phyloP scores from a whole-genome alignment of 2,888 invertebrate genomes.

The Phytoseiulus persimilis region DNA sequence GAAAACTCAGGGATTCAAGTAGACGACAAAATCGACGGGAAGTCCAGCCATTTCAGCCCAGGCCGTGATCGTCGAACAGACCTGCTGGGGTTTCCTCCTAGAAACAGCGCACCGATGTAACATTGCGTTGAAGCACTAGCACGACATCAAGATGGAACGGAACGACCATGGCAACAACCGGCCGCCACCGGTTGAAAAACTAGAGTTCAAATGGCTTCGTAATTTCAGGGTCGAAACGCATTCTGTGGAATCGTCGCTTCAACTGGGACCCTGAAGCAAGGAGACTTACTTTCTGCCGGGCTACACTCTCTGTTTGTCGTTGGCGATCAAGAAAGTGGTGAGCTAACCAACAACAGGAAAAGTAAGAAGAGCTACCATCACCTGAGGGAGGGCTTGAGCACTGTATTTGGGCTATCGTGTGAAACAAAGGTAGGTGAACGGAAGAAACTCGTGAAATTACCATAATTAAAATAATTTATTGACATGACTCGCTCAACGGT shows the following conservation, averaged over 20 bases:
- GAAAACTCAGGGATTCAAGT: background rate
- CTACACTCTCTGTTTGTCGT: background rate
- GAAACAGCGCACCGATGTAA: conserved; percentile 56
- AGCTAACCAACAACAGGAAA: background rate
- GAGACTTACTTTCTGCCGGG: background rate
- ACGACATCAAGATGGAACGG: background rate
- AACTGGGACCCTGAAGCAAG: background rate
- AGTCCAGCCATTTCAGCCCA: conserved; percentile 61
- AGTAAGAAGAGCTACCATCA: background rate
- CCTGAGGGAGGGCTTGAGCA: background rate
- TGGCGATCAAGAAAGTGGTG: background rate
- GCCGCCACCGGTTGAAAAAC: background rate
- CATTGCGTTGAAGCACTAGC: conserved; percentile 23
- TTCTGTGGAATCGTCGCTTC: background rate
- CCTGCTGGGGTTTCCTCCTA: conserved; percentile 99
- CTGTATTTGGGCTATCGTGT: background rate
- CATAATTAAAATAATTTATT: background rate
- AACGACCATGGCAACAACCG: background rate
- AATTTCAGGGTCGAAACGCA: background rate
- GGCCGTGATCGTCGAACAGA: conserved; percentile 97
- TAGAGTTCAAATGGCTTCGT: background rate
- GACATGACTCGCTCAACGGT: background rate
- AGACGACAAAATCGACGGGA: conserved; percentile 16
- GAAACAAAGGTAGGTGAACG: background rate
- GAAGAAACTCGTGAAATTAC: background rate